Evolutionary conservation across 1,140 invertebrate species (phyloP).

Genomic region (Theocolax elegans): DNA sequence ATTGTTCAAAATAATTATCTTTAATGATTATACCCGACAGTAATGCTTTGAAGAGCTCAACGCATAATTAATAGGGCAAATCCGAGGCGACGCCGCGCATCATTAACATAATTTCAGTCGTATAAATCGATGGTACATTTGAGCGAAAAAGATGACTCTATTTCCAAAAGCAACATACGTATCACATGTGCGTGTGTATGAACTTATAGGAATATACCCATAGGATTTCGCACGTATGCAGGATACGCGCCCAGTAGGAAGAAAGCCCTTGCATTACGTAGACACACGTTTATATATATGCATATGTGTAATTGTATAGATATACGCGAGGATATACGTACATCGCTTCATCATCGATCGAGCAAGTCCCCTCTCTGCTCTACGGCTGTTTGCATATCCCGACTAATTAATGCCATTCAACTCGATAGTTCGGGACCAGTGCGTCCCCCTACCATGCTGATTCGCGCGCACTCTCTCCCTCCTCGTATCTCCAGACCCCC

Average conservation of each 20-base stretch:
- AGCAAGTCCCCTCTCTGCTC: not conserved
- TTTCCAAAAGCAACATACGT: not conserved
- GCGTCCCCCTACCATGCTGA: not conserved
- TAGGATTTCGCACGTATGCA: too few relatives aligned
- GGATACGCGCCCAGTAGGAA: too few relatives aligned
- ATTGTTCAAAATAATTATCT: not conserved
- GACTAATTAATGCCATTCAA: conserved; percentile 45
- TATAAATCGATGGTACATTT: not conserved
- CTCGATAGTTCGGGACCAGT: not conserved
- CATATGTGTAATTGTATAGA: too few relatives aligned
- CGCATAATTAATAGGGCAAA: not conserved
- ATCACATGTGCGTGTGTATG: too few relatives aligned
- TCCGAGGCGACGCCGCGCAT: not conserved
- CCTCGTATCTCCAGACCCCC: not conserved
- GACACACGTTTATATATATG: too few relatives aligned
- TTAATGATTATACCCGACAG: not conserved
- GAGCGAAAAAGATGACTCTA: not conserved
- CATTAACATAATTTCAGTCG: conserved; percentile 4
- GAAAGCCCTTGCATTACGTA: too few relatives aligned
- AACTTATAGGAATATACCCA: too few relatives aligned
- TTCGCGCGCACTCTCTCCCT: not conserved
- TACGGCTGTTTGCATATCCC: conserved; percentile 43
- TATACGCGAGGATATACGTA: too few relatives aligned
- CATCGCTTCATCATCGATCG: conserved; percentile 34
- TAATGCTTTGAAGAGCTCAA: not conserved